Percentiles rank a stretch among this genome's conserved stretches.
Evolutionary conservation across 2,797 vertebrate genomes (phyloP).

Genomic region (Aplochiton taeniatus): DNA sequence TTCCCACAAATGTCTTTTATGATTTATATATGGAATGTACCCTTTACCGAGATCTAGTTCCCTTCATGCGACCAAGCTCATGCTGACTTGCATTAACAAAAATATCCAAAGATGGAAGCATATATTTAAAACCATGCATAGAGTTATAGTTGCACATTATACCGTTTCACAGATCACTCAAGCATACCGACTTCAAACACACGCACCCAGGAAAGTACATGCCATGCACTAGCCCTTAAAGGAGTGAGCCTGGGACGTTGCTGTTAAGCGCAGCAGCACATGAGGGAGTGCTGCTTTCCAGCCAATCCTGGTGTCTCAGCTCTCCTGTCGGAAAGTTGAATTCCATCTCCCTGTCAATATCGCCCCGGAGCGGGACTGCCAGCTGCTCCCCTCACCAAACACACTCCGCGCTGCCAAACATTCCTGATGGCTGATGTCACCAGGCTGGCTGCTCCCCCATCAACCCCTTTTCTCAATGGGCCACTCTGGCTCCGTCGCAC

Average conservation of each 20-base stretch:
- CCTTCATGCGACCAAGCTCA: too few relatives aligned
- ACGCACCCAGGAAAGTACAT: not conserved
- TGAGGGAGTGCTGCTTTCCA: constrained; percentile 16
- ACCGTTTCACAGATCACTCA: not conserved
- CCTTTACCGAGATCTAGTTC: too few relatives aligned
- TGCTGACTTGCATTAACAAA: too few relatives aligned
- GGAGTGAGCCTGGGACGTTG: not conserved
- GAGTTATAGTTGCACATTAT: too few relatives aligned
- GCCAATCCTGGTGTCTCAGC: constrained; percentile 41
- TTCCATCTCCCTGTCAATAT: constrained; percentile 45
- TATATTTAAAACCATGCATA: too few relatives aligned
- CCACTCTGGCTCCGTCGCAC: constrained; percentile 1
- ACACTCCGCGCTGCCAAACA: constrained; percentile 39
- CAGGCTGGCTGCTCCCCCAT: constrained; percentile 24
- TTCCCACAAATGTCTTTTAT: too few relatives aligned
- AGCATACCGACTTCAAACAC: constrained; percentile 4
- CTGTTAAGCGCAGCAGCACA: not conserved
- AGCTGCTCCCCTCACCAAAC: constrained; percentile 63
- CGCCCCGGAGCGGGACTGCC: constrained; percentile 31
- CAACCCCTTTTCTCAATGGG: constrained; percentile 14
- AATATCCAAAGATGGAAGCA: too few relatives aligned
- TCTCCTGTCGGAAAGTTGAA: constrained; percentile 64
- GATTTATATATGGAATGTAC: too few relatives aligned
- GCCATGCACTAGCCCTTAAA: not conserved
- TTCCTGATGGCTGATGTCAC: constrained; percentile 62